Base-by-base conservation (phyloP, 2,888 invertebrate species). In the Hipparchia sbordonii region DNA sequence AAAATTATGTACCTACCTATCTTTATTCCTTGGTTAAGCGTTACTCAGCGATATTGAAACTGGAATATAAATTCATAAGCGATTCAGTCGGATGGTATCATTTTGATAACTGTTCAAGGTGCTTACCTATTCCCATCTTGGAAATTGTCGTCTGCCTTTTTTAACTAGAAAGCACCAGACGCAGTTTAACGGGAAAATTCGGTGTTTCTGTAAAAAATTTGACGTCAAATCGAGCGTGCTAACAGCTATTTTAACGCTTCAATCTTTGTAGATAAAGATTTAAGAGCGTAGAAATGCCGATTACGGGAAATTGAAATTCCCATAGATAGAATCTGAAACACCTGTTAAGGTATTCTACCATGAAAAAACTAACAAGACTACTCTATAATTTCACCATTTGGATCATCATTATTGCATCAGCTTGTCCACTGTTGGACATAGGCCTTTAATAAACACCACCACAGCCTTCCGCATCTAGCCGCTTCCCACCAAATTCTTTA, bases 291-390 rank as follows among this genome's bases (percentile, higher is more conserved):
- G 45, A 61, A 61, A 61, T 39, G 6, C 2, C 45, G 60, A 12
- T 45, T 61, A 45, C 6, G n/a, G 60, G 60, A 45, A 61, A 61
- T 61, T 61, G 39, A 61, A 59, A 61, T 39, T 61, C 60, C 60
- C 60, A 45, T n/a, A 61, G 45, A 61, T 10, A n/a, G 56, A n/a
- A 56, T 13, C 5, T 1, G 6, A 2, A 45, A 60, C 5, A 45
- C 45, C 6, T 45, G 2, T 60, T 60, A 60, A 5, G 10, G 12
- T 9, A 10, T 0, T 12, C 12, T 60, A 39, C 60, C 39, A 12
- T 60, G 60, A 10, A 10, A 39, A 12, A 39, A 39, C 48, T 48
- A 48, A 48, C 48, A 48, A 48, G 48, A 48, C 6, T 48, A 8
- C 48, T 48, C 48, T 48, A 6, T 46, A 23, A 23, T 23, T 23